Percentiles rank a stretch among this genome's conserved stretches.
phyloP scores from a whole-genome alignment of 2,888 invertebrate genomes.

The Rhagium mordax region DNA sequence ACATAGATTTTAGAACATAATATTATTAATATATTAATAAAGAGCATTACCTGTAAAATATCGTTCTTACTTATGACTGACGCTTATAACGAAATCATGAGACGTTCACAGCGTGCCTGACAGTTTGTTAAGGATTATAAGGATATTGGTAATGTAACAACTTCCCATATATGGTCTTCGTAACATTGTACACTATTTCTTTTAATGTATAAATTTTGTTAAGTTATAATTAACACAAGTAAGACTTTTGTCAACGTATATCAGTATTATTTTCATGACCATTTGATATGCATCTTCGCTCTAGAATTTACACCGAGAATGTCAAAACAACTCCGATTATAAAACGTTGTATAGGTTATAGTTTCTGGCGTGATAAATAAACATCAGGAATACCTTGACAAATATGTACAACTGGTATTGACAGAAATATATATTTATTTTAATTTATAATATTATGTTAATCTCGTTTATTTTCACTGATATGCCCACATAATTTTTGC shows the following conservation, averaged over 20 bases:
- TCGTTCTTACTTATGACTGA: neutral
- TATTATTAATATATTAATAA: neutral
- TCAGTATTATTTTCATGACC: neutral
- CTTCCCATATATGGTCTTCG: slow-evolving; percentile 24
- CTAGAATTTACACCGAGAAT: neutral
- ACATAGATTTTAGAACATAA: neutral
- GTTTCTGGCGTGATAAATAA: neutral
- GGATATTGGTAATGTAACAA: slow-evolving; percentile 29
- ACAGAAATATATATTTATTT: neutral
- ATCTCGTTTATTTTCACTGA: too few relatives aligned
- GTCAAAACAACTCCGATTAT: neutral
- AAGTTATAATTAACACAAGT: slow-evolving; percentile 13
- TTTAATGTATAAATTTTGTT: slow-evolving; percentile 26
- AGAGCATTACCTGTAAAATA: neutral
- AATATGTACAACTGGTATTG: neutral
- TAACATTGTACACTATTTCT: slow-evolving; percentile 27
- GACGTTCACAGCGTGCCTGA: slow-evolving; percentile 11
- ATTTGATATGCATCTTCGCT: neutral
- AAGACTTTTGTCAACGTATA: neutral
- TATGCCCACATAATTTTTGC: neutral
- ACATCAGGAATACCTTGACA: neutral
- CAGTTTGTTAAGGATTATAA: slow-evolving; percentile 18
- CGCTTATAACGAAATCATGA: neutral
- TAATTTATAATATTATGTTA: too few relatives aligned
- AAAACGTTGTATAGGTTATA: neutral